Conservation (phyloP, 2,888 invertebrate genomes). For the Choristoneura rosaceana region DNA sequence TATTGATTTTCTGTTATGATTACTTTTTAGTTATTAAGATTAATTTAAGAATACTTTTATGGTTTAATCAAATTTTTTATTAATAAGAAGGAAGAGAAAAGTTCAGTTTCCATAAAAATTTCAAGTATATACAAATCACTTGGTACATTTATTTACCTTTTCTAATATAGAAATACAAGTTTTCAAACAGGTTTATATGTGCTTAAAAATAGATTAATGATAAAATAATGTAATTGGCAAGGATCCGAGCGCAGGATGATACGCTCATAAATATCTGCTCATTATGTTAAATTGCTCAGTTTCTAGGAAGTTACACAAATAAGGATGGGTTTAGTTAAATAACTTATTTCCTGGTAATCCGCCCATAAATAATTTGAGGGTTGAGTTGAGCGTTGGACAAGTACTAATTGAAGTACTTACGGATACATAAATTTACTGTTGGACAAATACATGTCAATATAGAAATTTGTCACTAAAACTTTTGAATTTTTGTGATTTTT, state of each 20-base stretch:
- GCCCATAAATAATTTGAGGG: background rate
- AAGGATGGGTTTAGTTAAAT: conserved; percentile 42
- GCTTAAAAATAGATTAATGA: conserved; percentile 39
- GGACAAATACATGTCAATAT: background rate
- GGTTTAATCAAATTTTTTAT: too few species aligned
- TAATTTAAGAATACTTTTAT: too few species aligned
- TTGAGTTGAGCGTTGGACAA: background rate
- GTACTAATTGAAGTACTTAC: background rate
- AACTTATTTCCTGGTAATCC: conserved; percentile 19
- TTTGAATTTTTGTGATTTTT: background rate
- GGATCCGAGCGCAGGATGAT: conserved; percentile 48
- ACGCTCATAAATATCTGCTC: conserved; percentile 48
- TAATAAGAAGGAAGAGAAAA: too few species aligned
- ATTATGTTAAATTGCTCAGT: conserved; percentile 53
- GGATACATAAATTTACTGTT: background rate
- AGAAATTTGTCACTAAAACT: too few species aligned
- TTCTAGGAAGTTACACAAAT: conserved; percentile 55
- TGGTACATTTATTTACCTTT: background rate
- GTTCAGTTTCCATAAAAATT: background rate
- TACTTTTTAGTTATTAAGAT: too few species aligned
- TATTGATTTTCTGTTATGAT: background rate
- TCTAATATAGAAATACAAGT: background rate
- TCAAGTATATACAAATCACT: background rate
- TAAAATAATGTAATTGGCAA: conserved; percentile 48
- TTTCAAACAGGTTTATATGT: conserved; percentile 45